Conservation (phyloP, 2,888 invertebrate species). For the Catotricha subobsoleta region DNA sequence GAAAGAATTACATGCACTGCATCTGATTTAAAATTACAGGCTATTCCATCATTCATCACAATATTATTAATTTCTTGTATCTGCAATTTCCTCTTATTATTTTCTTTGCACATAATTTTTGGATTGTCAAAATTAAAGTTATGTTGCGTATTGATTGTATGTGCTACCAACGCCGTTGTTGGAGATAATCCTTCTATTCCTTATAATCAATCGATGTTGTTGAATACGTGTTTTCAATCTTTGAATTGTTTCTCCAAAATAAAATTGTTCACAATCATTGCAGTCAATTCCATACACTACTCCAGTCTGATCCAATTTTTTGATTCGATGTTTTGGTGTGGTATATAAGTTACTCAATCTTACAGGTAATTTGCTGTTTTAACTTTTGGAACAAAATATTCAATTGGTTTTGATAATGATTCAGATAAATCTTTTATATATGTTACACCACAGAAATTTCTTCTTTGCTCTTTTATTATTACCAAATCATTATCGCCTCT, state of each 20-base stretch:
- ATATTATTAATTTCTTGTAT: constrained; percentile 1
- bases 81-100: neutral
- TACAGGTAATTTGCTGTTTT: neutral
- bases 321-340: neutral
- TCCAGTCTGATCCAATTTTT: neutral
- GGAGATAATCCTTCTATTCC: neutral
- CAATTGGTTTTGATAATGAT: neutral
- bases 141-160: neutral
- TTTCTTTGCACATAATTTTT: neutral
- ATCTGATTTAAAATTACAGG: neutral
- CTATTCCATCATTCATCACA: neutral
- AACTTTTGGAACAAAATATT: neutral
- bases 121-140: neutral
- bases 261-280: neutral
- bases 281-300: neutral
- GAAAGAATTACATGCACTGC: too few species aligned
- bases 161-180: neutral
- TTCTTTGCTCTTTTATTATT: too few species aligned
- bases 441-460: too few species aligned
- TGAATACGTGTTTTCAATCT: neutral
- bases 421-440: neutral
- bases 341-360: neutral
- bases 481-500: too few species aligned
- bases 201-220: neutral
- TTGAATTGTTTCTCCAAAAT: neutral